A percentile compares a stretch with the other conserved stretches of the same genome.
Conservation (phyloP, 2,113 vertebrate genomes). For the Lophura nycthemera region DNA sequence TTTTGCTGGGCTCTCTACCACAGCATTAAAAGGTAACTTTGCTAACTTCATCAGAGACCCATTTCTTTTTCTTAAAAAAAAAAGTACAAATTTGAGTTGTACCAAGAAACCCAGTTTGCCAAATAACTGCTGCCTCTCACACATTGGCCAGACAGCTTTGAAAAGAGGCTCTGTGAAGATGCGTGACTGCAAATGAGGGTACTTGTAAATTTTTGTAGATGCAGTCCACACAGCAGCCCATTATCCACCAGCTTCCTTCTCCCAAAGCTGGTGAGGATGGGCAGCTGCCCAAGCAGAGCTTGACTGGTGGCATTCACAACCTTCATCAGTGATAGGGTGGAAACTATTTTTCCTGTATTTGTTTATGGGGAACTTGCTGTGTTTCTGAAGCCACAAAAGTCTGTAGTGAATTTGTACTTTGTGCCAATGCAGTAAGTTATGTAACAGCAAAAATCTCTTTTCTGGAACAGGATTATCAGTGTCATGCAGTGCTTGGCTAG, state of each 20-base stretch:
- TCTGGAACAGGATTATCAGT: not conserved
- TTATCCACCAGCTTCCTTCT: not conserved
- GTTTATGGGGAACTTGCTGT: not conserved
- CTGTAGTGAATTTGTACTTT: not conserved
- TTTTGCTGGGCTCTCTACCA: not conserved
- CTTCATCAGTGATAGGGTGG: not conserved
- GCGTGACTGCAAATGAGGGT: not conserved
- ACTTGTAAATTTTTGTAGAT: not conserved
- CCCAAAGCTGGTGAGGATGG: not conserved
- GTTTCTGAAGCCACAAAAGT: not conserved
- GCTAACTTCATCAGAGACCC: not conserved
- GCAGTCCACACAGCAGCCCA: not conserved
- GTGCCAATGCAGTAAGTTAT: accelerated
- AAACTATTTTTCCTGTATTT: not conserved
- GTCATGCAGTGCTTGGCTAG: not conserved
- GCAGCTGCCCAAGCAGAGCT: not conserved
- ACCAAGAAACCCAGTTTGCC: not conserved
- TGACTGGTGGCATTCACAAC: not conserved
- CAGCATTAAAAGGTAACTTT: not conserved
- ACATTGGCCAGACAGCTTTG: not conserved
- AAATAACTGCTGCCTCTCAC: not conserved
- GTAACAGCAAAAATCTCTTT: not conserved
- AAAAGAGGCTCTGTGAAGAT: constrained; percentile 10
- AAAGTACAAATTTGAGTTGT: not conserved
- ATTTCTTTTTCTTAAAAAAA: not conserved